phyloP scores from a whole-genome alignment of 2,113 vertebrate genomes.

The Caracal caracal region DNA sequence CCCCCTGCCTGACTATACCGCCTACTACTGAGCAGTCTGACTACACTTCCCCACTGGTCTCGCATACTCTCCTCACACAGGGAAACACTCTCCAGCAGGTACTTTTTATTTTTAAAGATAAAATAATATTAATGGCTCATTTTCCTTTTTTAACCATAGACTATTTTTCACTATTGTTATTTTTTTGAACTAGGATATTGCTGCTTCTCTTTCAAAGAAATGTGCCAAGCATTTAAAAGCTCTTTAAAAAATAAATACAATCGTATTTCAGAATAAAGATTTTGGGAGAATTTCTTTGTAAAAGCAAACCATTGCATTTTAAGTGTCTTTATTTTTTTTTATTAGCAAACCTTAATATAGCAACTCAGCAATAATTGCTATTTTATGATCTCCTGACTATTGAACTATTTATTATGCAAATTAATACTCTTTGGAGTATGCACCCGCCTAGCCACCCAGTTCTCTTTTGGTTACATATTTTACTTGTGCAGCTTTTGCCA shows the following conservation, averaged over 20 bases:
- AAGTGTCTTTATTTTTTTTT: slow-evolving; percentile 60
- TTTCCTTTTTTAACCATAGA: slow-evolving; percentile 20
- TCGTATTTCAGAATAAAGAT: slow-evolving; percentile 64
- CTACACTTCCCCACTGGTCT: slow-evolving; percentile 40
- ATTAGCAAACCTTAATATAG: slow-evolving; percentile 63
- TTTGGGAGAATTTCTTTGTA: slow-evolving; percentile 59
- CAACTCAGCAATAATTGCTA: slow-evolving; percentile 69
- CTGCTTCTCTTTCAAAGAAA: slow-evolving; percentile 54
- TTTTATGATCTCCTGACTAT: slow-evolving; percentile 73
- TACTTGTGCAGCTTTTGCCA: slow-evolving; percentile 65
- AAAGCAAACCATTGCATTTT: slow-evolving; percentile 44
- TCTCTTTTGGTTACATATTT: slow-evolving; percentile 59
- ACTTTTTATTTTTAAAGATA: slow-evolving; percentile 48
- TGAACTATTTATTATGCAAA: slow-evolving; percentile 76
- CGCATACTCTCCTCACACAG: neutral
- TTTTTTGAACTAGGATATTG: slow-evolving; percentile 16
- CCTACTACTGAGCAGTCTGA: slow-evolving; percentile 41
- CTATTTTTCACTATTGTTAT: neutral
- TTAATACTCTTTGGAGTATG: slow-evolving; percentile 54
- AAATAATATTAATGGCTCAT: slow-evolving; percentile 33
- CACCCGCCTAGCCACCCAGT: slow-evolving; percentile 54
- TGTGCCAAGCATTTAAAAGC: slow-evolving; percentile 40
- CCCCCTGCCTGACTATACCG: slow-evolving; percentile 20
- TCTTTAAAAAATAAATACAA: slow-evolving; percentile 65
- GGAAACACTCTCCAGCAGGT: slow-evolving; percentile 35